These are phyloP conservation scores for Calidris pygmaea DNA, from an alignment of 2,113 vertebrate genomes.

Conservation along the genomic window DNA sequence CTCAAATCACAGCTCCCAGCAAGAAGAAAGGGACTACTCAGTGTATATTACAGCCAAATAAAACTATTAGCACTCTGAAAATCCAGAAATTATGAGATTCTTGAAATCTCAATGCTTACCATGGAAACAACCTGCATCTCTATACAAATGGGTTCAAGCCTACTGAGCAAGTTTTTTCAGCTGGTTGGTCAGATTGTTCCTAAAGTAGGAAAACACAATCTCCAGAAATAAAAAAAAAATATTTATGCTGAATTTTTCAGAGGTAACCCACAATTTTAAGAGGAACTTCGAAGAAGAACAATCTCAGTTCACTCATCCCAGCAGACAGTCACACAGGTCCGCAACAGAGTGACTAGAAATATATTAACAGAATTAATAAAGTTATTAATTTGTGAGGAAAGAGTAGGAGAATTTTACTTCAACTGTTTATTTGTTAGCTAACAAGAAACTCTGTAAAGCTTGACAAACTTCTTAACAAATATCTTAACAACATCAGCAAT, in stretches of 20 bases:
- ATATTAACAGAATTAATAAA: not conserved
- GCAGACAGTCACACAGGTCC: not conserved
- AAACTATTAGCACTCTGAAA: not conserved
- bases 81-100: not conserved
- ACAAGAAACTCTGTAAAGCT: not conserved
- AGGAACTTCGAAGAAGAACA: not conserved
- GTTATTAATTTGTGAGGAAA: not conserved
- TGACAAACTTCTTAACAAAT: not conserved
- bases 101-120: not conserved
- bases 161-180: not conserved
- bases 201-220: not conserved
- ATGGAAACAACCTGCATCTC: not conserved
- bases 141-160: not conserved
- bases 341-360: not conserved
- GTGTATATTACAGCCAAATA: not conserved
- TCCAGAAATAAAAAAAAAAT: not conserved
- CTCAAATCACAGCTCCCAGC: not conserved
- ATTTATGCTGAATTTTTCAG: not conserved
- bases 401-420: not conserved
- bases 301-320: not conserved
- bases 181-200: not conserved
- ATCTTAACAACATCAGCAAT: not conserved
- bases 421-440: not conserved
- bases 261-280: not conserved
- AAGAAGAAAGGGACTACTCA: not conserved